Evolutionary conservation across 2,888 invertebrate species (phyloP), one percentile per base, ranked within the genome.

Genomic region (Augochlorella aurata): DNA sequence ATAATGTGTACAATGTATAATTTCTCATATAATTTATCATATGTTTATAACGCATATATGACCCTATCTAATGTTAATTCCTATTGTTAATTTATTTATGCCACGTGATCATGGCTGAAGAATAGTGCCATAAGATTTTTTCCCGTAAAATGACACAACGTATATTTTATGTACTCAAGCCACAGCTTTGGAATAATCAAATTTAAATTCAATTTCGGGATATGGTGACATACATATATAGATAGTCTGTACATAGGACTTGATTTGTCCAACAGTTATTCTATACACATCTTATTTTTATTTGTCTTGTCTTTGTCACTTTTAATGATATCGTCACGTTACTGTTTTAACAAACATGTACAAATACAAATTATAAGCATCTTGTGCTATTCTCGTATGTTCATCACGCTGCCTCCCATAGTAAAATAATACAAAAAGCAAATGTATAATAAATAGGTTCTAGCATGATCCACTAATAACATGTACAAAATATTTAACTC

Each of bases 1-100:
- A 85, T 79, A 85, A 83, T 74, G 81, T 77, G 77, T 85, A 85
- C 52, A 85, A 74, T 81, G 67, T 76, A 82, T 85, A 71, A 78
- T 81, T 84, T 82, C 38, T 75, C 45, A 47, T 83, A 79, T 80
- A 79, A 78, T 81, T 84, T 82, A 54, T 73, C 49, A 47, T 83
- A 79, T 75, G 29, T 67, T 73, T 76, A 76, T 80, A 79, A 82
- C 50, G 50, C 74, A 75, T 75, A 77, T 61, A 71, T 77, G 65
- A 72, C 67, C 82, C 58, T 82, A 82, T 77, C 69, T 85, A 81
- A 87, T 76, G 45, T 75, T 74, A 77, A 82, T 72, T 65, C 52
- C 70, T 61, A 58, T 50, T 75, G 72, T 63, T 45, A 76, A 29
- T 66, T 67, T 68, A 72, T 54, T 82, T 79, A 76, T 61, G 44